Base-by-base conservation (phyloP, 2,888 invertebrate genomes). In the Caenorhabditis virilis region DNA sequence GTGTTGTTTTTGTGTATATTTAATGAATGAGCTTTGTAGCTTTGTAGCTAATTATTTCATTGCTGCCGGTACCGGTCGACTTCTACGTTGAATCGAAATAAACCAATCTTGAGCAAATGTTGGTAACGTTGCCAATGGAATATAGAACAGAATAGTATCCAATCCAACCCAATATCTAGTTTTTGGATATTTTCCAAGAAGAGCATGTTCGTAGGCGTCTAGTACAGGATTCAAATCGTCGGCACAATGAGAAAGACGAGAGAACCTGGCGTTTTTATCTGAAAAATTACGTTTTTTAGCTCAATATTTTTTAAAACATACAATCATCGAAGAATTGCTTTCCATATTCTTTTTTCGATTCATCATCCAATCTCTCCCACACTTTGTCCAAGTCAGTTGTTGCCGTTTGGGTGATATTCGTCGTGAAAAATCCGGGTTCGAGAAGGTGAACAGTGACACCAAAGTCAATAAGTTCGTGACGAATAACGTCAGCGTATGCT, bases 381-480 rank as follows among this genome's bases (percentile, higher is more conserved):
- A 64, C 71, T 1, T 51, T 50, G 33, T 73, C 73, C 33, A 73
- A 55, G 25, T 73, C 70, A 36, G 65, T 63, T 1, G 73, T 73
- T 11, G 73, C 73, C 1, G 73, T 68, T 48, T 73, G 73, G 22
- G 73, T 73, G n/a, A 73, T 73, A 35, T 68, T 74, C 25, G 80
- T 80, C 7, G 68, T 64, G 63, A 80, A 77, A 64, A 75, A 80
- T 27, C 80, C 80, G 2, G 80, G 80, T 56, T 81, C 80, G 22
- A 80, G 51, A 30, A 78, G 55, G 52, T 64, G 57, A 11, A 79
- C 79, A 13, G 61, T 42, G 1, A 79, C 75, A 16, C 71, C 72
- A 43, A 77, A 80, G 48, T 70, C 72, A 26, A 56, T 55, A 43
- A 78, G 51, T 49, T 79, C 79, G 47, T 76, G 72, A 46, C 78